A percentile compares a stretch with the other conserved stretches of the same genome.
These are phyloP conservation scores for Neogale vison DNA, from an alignment of 2,113 vertebrate species.

Conservation along the genomic window DNA sequence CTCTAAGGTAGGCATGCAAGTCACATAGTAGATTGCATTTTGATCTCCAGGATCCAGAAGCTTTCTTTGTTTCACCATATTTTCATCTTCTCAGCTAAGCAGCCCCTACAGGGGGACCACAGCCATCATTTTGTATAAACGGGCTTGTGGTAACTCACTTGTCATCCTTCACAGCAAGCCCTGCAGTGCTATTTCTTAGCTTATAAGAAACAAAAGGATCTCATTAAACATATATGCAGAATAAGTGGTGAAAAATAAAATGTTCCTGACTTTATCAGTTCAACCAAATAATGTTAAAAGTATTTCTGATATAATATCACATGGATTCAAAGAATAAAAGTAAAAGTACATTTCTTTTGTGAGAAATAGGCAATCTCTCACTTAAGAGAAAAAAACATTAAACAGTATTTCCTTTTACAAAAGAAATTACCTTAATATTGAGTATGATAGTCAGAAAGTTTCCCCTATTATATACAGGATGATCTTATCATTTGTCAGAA, in stretches of 20 bases:
- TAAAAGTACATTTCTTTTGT: not conserved
- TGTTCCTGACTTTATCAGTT: not conserved
- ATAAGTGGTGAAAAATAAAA: conserved; percentile 32
- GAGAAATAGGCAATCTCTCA: not conserved
- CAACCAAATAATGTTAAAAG: conserved; percentile 50
- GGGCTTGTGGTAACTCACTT: not conserved
- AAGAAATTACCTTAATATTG: not conserved
- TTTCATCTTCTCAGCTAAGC: conserved; percentile 15
- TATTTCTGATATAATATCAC: not conserved
- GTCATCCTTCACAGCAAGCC: not conserved
- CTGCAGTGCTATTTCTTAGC: not conserved
- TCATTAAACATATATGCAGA: not conserved
- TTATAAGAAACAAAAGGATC: conserved; percentile 6
- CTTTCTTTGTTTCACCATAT: not conserved
- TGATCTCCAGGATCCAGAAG: not conserved
- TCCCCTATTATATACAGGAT: not conserved
- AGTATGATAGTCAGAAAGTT: not conserved
- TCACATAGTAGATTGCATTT: not conserved
- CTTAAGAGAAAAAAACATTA: not conserved
- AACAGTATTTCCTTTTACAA: not conserved
- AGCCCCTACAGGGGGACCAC: not conserved
- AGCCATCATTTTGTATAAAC: not conserved
- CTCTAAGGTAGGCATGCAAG: not conserved
- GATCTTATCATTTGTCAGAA: not conserved
- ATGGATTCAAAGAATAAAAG: not conserved